Base-by-base conservation (phyloP, 1,140 invertebrate genomes). In the Ips typographus region DNA sequence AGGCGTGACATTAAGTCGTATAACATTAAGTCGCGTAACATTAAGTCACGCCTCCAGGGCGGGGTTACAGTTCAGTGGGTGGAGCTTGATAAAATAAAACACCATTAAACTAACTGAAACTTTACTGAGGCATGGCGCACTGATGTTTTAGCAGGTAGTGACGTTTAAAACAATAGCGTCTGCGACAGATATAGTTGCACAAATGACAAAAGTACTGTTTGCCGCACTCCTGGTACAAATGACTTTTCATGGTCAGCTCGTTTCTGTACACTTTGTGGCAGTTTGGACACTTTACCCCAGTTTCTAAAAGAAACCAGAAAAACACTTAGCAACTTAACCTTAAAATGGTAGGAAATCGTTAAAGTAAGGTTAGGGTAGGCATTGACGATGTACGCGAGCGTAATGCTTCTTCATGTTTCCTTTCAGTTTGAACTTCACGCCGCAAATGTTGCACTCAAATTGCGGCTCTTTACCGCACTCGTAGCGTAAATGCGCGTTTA, bases 241-340 rank as follows among this genome's bases (percentile, higher is more conserved):
- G 88, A 61, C 86, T 78, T 72, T 82, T 83, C 68, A 86, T 77
- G 37, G 83, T 84, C 62, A 82, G 83, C 67, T 84, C 84, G 75
- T 83, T 82, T 73, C 82, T 82, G 77, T 85, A 85, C 69, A 81
- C 80, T 77, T 85, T 85, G 51, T 84, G 83, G 77, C 86, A 88
- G 71, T 85, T 68, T 4, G 36, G 53, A 57, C 75, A 77, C 8
- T 40, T 59, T 39, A 62, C 68, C 8, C 65, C 22, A 22, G 22
- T 60, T 37, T 42, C 57, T 59, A 59, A 59, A 59, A 59, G 2
- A 40, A 1, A 59, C 40, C 39, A 22, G 22, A 22, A 22, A 22
- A 22, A 22, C 22, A 22, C 22, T 22, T 22, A 22, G 22, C 22
- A 22, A 22, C 22, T 22, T 22, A 22, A 22, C 22, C 22, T 22